Conservation (phyloP, 2,888 invertebrate genomes). For the Pseudanteris insignis region DNA sequence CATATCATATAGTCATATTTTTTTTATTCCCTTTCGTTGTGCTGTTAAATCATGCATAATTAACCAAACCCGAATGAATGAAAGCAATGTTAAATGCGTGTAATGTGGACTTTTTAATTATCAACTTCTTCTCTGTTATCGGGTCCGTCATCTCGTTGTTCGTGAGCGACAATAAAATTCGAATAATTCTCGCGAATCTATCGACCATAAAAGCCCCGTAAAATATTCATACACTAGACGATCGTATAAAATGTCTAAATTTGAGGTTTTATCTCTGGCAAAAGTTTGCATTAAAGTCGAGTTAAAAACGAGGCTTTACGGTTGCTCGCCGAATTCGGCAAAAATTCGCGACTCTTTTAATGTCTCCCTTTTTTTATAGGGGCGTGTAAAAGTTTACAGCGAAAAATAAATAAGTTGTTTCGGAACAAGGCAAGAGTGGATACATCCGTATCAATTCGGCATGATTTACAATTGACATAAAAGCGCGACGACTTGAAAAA, state of each 20-base stretch:
- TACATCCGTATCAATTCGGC: constrained; percentile 24
- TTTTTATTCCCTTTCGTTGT: no score
- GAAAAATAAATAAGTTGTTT: constrained; percentile 31
- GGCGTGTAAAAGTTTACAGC: constrained; percentile 22
- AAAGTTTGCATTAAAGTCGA: constrained; percentile 20
- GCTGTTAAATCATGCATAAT: no score
- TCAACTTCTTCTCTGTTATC: not conserved
- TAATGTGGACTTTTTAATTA: no score
- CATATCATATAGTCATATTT: not conserved
- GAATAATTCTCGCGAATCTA: constrained; percentile 14
- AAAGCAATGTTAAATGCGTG: constrained; percentile 4
- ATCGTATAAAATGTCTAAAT: constrained; percentile 25
- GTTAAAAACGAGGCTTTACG: constrained; percentile 21
- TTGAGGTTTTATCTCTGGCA: constrained; percentile 21
- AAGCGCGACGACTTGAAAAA: constrained; percentile 3
- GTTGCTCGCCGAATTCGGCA: constrained; percentile 25
- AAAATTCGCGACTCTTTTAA: constrained; percentile 27
- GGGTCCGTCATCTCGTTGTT: constrained; percentile 3
- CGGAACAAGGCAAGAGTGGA: no score
- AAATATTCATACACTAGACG: constrained; percentile 26
- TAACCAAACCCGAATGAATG: constrained; percentile 16
- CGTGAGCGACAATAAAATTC: constrained; percentile 17
- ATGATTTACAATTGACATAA: constrained; percentile 27
- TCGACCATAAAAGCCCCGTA: constrained; percentile 10
- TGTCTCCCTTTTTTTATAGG: constrained; percentile 23